phyloP scores from a whole-genome alignment of 2,888 invertebrate species.

The Dryobotodes eremita region DNA sequence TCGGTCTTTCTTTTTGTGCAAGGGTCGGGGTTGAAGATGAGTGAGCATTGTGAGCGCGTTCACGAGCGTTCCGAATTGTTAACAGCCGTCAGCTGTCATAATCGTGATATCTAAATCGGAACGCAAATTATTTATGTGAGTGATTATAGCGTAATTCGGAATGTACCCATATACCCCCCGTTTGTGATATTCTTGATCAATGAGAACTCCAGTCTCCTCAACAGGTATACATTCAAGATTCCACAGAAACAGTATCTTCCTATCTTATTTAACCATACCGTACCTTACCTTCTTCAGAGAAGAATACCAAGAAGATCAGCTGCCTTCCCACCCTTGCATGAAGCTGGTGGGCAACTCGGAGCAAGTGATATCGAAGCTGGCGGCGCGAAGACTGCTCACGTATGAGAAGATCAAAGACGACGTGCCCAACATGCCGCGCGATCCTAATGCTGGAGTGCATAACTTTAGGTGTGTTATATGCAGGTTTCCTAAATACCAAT shows the following conservation, averaged over 20 bases:
- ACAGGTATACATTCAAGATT: not conserved
- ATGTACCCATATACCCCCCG: not conserved
- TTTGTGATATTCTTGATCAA: not conserved
- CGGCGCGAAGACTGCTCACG: slow-evolving; percentile 96
- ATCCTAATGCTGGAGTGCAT: slow-evolving; percentile 70
- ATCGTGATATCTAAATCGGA: no score
- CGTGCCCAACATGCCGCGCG: slow-evolving; percentile 74
- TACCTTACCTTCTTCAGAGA: slow-evolving; percentile 88
- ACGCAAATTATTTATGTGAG: no score
- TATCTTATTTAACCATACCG: not conserved
- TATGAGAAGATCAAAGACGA: slow-evolving; percentile 94
- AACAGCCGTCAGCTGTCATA: no score
- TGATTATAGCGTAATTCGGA: no score
- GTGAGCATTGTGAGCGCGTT: no score
- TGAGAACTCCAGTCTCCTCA: not conserved
- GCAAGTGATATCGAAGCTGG: slow-evolving; percentile 95
- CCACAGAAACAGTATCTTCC: not conserved
- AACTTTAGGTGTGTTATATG: slow-evolving; percentile 77
- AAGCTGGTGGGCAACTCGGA: slow-evolving; percentile 96
- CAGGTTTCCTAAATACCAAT: not conserved
- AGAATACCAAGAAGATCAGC: slow-evolving; percentile 93
- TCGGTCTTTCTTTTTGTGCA: no score
- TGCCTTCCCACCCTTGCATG: slow-evolving; percentile 96
- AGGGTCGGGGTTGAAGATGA: no score
- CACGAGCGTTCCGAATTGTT: no score